phyloP scores from a whole-genome alignment of 2,888 invertebrate species.

The Drosophila barbarae region DNA sequence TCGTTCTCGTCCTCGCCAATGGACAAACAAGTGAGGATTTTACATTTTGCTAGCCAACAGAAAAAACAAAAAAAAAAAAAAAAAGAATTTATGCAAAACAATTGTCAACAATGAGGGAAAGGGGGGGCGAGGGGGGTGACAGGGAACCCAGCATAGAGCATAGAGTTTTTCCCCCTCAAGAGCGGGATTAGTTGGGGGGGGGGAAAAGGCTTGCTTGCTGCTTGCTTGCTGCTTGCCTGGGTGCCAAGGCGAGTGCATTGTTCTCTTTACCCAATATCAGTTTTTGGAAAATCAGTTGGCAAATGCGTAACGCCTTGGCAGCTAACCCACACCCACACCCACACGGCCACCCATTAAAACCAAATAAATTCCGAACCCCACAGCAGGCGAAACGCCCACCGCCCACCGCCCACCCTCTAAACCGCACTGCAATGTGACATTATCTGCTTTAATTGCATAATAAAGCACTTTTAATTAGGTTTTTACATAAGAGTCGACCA shows the following conservation, averaged over 20 bases:
- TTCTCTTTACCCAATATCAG: constrained; percentile 27
- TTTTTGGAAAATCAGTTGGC: constrained; percentile 9
- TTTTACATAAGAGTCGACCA: constrained; percentile 45
- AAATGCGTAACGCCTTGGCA: constrained; percentile 28
- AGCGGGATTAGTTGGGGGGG: constrained; percentile 20
- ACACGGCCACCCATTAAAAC: background rate
- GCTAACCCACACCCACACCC: background rate
- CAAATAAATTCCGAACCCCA: constrained; percentile 21
- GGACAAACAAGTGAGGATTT: constrained; percentile 55
- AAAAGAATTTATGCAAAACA: constrained; percentile 59
- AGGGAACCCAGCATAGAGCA: background rate
- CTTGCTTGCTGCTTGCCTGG: background rate
- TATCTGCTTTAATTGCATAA: constrained; percentile 73
- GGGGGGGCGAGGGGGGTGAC: background rate
- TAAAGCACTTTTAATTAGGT: constrained; percentile 74
- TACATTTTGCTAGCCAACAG: constrained; percentile 47
- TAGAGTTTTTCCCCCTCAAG: constrained; percentile 2
- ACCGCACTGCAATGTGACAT: constrained; percentile 56
- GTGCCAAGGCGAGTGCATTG: constrained; percentile 28
- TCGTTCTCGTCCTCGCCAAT: constrained; percentile 36
- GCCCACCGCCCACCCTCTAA: constrained; percentile 9
- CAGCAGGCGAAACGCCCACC: too few relatives aligned
- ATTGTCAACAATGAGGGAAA: constrained; percentile 52
- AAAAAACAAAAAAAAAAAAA: background rate
- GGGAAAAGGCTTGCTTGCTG: background rate